phyloP scores from a whole-genome alignment of 2,113 vertebrate genomes.

The Gasterosteus aculeatus region DNA sequence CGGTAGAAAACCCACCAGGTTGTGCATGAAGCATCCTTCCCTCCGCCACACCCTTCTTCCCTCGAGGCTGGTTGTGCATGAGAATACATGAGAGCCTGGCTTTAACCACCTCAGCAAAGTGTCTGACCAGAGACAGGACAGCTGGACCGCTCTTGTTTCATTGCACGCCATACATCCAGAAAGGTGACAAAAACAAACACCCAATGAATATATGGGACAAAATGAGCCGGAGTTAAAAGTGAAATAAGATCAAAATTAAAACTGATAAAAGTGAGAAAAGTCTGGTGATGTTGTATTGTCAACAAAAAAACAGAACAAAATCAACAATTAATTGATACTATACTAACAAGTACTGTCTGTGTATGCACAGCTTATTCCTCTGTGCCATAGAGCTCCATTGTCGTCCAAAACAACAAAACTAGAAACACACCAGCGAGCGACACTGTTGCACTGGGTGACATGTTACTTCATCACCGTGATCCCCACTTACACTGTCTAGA shows the following conservation, averaged over 20 bases:
- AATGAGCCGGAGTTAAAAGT: not conserved
- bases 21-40: constrained; percentile 51
- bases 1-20: constrained; percentile 37
- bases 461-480: not conserved
- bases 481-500: not conserved
- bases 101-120: constrained; percentile 64
- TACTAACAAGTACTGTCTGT: not conserved
- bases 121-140: constrained; percentile 54
- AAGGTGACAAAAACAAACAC: constrained; percentile 3
- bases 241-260: not conserved
- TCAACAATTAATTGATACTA: not conserved
- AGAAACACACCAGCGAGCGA: not conserved
- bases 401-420: not conserved
- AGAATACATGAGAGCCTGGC: constrained; percentile 41
- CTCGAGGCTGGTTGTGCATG: constrained; percentile 42
- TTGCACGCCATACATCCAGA: not conserved
- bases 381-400: not conserved
- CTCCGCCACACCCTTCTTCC: constrained; percentile 52
- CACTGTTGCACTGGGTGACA: not conserved
- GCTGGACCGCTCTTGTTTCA: not conserved
- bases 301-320: not conserved
- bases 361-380: not conserved
- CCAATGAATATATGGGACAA: not conserved
- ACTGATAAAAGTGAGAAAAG: not conserved
- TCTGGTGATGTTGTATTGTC: not conserved